Evolutionary conservation across 1,140 invertebrate genomes (phyloP).

Genomic region (Thereuonema tuberculata): DNA sequence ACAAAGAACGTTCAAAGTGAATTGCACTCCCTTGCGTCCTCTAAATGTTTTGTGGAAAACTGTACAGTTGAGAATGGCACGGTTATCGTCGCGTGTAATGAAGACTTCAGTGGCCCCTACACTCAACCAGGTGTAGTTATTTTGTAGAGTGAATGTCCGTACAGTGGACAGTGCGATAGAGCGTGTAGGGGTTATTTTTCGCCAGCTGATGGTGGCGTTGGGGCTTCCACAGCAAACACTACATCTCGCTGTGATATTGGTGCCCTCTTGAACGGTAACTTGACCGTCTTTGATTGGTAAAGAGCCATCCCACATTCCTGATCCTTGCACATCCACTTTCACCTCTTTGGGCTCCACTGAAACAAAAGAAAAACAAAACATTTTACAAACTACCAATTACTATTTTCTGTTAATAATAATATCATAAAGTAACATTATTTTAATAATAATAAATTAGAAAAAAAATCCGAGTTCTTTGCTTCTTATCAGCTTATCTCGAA

Average conservation of each 20-base stretch:
- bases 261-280: constrained; percentile 1
- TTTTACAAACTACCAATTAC: background rate
- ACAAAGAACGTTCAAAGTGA: background rate
- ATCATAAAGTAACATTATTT: background rate
- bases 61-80: background rate
- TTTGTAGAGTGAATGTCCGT: background rate
- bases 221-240: constrained; percentile 2
- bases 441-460: too few relatives aligned
- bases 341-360: background rate
- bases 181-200: background rate
- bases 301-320: background rate
- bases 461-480: too few relatives aligned
- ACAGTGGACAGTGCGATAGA: background rate
- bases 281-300: background rate
- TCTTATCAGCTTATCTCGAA: too few relatives aligned
- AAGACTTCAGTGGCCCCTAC: background rate
- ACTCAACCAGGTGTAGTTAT: background rate
- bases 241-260: constrained; percentile 2
- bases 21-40: background rate
- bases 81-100: constrained; percentile 4
- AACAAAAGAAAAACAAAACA: constrained; percentile 2
- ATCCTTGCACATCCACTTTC: background rate
- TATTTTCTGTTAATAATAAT: background rate
- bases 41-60: background rate
- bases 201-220: constrained; percentile 1